Evolutionary conservation across 2,888 invertebrate genomes (phyloP), one percentile per base, ranked within the genome.

Genomic region (Mactromeris polynyma): DNA sequence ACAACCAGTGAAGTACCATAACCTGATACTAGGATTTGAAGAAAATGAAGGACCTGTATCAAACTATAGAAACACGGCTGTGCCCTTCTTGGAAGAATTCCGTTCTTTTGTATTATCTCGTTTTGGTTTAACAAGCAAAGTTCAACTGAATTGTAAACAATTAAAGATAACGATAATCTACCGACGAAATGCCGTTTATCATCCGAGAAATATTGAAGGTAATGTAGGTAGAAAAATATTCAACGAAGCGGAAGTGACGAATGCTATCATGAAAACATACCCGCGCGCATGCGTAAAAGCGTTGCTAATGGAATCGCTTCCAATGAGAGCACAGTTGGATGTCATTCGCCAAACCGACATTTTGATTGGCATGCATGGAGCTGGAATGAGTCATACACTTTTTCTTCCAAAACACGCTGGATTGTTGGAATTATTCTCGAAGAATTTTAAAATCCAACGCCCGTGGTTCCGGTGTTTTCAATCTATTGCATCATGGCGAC

Each of bases 281-380:
- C 90, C 92, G 21, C 31, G 64, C 26, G 93, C 93, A 82, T 86
- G 84, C 42, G 92, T 96, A 11, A 93, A 88, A 40, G 95, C 92
- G 7, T 80, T 93, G 14, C 93, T 95, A 82, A 93, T 96, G 73
- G 96, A 96, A 42, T 21, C 90, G 14, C 93, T 94, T 38, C 84
- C 92, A 9, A 94, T 96, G 93, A 78, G 89, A 38, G 80, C 93
- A 33, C 96, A 96, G 89, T 89, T 96, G 14, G 82, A 94, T 42
- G 78, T 93, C 9, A 93, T 95, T 26, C 69, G 92, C 21, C 82
- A 91, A 9, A 94, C 96, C 2, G 95, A 96, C 81, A 89, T 96
- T 38, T 85, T 96, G 42, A 92, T 96, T 2, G 96, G 96, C 2
- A 95, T 96, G 95, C 96, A 96, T 84, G 96, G 96, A 0, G 96